Evolutionary conservation across 2,797 vertebrate species (phyloP).

Genomic region (Sebastes vulpes): DNA sequence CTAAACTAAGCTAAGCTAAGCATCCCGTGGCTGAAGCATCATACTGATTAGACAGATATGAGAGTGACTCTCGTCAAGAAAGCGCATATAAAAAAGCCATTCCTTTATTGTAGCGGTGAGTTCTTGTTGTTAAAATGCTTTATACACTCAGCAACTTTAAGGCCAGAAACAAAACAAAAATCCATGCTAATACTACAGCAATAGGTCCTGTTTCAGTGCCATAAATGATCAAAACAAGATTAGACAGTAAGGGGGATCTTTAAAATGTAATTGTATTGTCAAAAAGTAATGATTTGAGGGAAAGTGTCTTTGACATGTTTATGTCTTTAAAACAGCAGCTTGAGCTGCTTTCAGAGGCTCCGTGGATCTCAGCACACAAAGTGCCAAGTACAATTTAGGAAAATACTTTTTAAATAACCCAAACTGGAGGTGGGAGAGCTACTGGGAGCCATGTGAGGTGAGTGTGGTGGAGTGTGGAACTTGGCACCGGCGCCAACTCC

Average conservation of each 20-base stretch:
- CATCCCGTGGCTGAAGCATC: not conserved
- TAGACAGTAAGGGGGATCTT: not conserved
- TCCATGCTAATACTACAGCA: not conserved
- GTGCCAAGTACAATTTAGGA: conserved; percentile 54
- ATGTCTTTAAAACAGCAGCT: conserved; percentile 4
- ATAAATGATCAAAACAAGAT: not conserved
- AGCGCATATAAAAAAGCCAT: not conserved
- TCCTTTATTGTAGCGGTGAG: not conserved
- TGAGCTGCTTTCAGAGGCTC: conserved; percentile 6
- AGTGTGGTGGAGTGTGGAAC: conserved; percentile 58
- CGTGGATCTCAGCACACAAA: conserved; percentile 17
- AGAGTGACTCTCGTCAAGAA: not conserved
- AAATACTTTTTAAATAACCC: conserved; percentile 57
- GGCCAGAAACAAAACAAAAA: not conserved
- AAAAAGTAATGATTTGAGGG: not conserved
- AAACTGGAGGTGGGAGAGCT: conserved; percentile 59
- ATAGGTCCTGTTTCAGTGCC: not conserved
- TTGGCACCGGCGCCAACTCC: conserved; percentile 44
- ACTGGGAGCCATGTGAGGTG: conserved; percentile 60
- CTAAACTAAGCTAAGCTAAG: not conserved
- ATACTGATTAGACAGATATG: not conserved
- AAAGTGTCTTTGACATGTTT: not conserved
- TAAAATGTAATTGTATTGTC: not conserved
- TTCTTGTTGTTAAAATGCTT: not conserved
- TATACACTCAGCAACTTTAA: not conserved